Evolutionary conservation across 2,888 invertebrate species (phyloP).

Genomic region (Ophion ventricosus): DNA sequence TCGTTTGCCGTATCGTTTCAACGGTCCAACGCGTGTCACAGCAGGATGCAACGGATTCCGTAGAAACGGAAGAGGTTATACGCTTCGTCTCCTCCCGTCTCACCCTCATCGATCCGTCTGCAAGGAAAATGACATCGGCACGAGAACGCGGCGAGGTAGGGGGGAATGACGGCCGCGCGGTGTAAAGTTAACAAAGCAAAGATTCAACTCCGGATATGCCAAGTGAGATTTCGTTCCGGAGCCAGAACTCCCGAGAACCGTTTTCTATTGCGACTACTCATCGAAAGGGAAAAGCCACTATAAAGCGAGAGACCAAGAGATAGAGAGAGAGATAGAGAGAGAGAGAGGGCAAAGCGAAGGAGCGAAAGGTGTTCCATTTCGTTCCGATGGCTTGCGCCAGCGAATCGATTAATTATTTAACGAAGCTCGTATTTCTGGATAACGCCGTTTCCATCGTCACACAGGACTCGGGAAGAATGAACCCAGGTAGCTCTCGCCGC

Average conservation of each 20-base stretch:
- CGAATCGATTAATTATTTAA: slow-evolving; percentile 75
- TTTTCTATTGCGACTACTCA: slow-evolving; percentile 42
- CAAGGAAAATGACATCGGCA: slow-evolving; percentile 36
- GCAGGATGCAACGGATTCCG: slow-evolving; percentile 55
- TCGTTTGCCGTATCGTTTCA: slow-evolving; percentile 20
- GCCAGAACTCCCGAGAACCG: slow-evolving; percentile 49
- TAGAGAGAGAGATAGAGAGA: too few species aligned
- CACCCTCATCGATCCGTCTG: slow-evolving; percentile 43
- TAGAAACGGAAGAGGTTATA: slow-evolving; percentile 21
- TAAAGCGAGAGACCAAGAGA: too few species aligned
- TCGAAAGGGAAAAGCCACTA: slow-evolving; percentile 49
- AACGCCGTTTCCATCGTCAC: slow-evolving; percentile 38
- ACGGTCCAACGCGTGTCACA: slow-evolving; percentile 32
- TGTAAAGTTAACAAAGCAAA: slow-evolving; percentile 64
- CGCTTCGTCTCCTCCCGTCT: slow-evolving; percentile 4
- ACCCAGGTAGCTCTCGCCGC: slow-evolving; percentile 35
- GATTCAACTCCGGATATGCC: slow-evolving; percentile 57
- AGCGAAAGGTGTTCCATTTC: slow-evolving; percentile 67
- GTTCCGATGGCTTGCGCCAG: slow-evolving; percentile 66
- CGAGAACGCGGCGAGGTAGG: slow-evolving; percentile 6
- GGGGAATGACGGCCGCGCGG: slow-evolving; percentile 37
- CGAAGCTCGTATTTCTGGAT: slow-evolving; percentile 70
- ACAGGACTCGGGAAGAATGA: slow-evolving; percentile 33
- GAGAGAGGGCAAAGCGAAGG: slow-evolving; percentile 48
- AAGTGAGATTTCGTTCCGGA: slow-evolving; percentile 57